Evolutionary conservation across 2,113 vertebrate species (phyloP), one percentile per base, ranked within the genome.

Genomic region (Entomyzon cyanotis): DNA sequence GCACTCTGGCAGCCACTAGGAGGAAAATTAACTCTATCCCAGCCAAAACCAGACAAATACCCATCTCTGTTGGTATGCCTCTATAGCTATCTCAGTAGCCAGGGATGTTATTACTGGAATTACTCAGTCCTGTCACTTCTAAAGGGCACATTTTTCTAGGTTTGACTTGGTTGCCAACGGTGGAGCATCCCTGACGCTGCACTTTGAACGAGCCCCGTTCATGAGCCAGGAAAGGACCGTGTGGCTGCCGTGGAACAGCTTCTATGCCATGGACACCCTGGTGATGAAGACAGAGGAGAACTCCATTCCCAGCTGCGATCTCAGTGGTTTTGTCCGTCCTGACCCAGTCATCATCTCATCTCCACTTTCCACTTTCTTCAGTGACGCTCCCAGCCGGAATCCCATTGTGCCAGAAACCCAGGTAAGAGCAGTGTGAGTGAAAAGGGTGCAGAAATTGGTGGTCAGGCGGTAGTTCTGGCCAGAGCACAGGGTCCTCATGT

Each of bases 211-310:
- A 7, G 99, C 99, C 65, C 99, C 99, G 0, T 99, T 99, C 96
- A 98, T 99, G 98, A 99, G 98, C 97, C 99, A 99, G 97, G 99
- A 99, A 89, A 99, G 99, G 92, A 99, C 99, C 1, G 99, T 99
- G 56, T 99, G 99, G 99, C 97, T 99, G 89, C 99, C 99, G 0
- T 99, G 99, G 99, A 99, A 99, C 80, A 99, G 98, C 96, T 99
- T 99, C 95, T 99, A 99, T 30, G 99, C 99, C 94, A 99, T 99
- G 99, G 99, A 99, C 97, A 99, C 99, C 0, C 98, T 99, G 75
- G 98, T 99, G 96, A 98, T 99, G 98, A 99, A 99, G 98, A 99
- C 99, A 4, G 99, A 99, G 95, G 99, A 99, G 97, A 99, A 99
- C 98, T 99, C 99, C 97, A 99, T 99, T 97, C 99, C 99, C 69